Percentiles rank a stretch among this genome's conserved stretches.
These are phyloP conservation scores for Dryobates pubescens DNA, from an alignment of 2,797 vertebrate genomes.

Conservation along the genomic window DNA sequence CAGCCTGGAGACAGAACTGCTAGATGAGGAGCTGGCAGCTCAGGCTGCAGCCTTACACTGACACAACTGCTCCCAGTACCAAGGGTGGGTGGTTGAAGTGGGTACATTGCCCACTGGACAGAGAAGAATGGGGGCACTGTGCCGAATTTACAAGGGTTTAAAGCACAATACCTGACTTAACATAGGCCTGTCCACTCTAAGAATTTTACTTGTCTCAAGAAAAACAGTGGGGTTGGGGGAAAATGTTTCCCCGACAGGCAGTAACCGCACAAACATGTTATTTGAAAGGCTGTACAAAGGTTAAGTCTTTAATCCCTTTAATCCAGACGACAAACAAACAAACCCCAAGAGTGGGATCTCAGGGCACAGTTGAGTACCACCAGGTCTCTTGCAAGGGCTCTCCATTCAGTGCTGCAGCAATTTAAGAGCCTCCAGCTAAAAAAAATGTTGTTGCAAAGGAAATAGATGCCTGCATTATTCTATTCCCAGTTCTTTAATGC, in stretches of 20 bases:
- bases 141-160: not conserved
- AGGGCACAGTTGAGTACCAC: not conserved
- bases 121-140: not conserved
- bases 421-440: constrained; percentile 8
- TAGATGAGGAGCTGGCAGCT: not conserved
- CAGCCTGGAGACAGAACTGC: accelerated
- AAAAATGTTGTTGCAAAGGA: not conserved
- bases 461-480: not conserved
- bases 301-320: constrained; percentile 69
- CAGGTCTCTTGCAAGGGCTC: not conserved
- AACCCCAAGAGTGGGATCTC: constrained; percentile 4
- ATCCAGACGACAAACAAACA: constrained; percentile 62
- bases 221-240: not conserved
- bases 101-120: accelerated
- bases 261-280: not conserved
- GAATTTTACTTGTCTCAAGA: not conserved
- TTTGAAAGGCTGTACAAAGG: constrained; percentile 62
- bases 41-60: not conserved
- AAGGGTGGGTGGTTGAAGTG: accelerated
- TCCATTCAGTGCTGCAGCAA: not conserved
- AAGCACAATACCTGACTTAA: not conserved
- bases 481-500: not conserved
- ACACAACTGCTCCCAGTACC: not conserved
- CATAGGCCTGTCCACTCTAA: not conserved
- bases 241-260: not conserved